These are phyloP conservation scores for Ceratitis capitata DNA, from an alignment of 1,140 invertebrate genomes.

Conservation along the genomic window DNA sequence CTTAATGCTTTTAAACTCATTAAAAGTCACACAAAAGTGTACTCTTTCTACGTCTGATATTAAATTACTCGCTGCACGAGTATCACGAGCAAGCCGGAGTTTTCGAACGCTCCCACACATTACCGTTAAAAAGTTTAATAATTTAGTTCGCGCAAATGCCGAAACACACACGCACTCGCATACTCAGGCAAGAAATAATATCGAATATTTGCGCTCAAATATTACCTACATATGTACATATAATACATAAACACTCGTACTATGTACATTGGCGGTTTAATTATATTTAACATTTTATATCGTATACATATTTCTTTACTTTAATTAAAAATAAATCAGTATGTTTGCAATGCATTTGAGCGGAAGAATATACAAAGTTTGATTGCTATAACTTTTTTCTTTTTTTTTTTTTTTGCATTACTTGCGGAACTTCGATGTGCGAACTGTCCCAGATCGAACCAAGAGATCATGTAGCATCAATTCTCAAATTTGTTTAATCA, in stretches of 20 bases:
- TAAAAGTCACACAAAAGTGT: background rate
- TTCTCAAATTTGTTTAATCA: too few relatives aligned
- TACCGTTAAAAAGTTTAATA: background rate
- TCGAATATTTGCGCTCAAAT: background rate
- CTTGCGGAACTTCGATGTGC: background rate
- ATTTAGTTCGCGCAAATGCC: background rate
- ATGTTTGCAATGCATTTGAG: background rate
- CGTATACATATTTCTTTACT: background rate
- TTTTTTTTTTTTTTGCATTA: background rate
- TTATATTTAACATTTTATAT: background rate
- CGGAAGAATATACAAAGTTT: background rate
- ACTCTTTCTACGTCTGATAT: background rate
- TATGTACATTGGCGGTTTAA: too few relatives aligned
- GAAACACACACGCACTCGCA: background rate
- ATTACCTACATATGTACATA: background rate
- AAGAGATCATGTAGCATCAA: too few relatives aligned
- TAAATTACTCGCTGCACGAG: background rate
- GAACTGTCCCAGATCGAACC: too few relatives aligned
- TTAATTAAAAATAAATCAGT: slow-evolving; percentile 29
- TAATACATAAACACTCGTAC: too few relatives aligned
- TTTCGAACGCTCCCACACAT: background rate
- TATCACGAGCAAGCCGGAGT: background rate
- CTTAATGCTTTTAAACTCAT: background rate
- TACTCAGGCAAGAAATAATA: background rate
- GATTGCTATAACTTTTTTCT: background rate